Evolutionary conservation across 2,113 vertebrate genomes (phyloP), one percentile per base, ranked within the genome.

Genomic region (Microcebus tavaratra): DNA sequence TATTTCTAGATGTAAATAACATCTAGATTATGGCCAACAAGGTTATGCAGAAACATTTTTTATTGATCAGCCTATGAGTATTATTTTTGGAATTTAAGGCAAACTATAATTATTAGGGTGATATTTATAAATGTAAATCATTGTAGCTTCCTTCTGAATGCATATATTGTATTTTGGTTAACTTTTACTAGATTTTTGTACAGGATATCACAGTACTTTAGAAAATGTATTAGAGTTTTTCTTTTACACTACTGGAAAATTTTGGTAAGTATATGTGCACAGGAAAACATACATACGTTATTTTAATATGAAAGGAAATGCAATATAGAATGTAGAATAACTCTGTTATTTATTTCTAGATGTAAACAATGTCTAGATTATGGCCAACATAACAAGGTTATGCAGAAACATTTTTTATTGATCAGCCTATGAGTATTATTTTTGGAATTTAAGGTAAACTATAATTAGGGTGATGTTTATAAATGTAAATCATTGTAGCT

Each of bases 241-340:
- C 8, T 45, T 8, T 72, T 67, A 79, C 76, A 36, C 53, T 88
- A 59, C 34, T 67, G 10, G 65, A 63, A 83, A 73, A 76, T 61
- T 39, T 81, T 36, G 25, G 34, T 84, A 14, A n/a, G 14, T 72
- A 2, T 29, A 31, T 79, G 27, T 86, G 5, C 63, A 94, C 10
- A 27, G 53, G n/a, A 63, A 81, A 15, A 97, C 45, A 81, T 89
- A 48, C n/a, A 31, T 48, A 27, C 7, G 45, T 50, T 67, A 45
- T 79, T 85, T 86, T 94, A 70, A 95, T 88, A 68, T 48, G 20
- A 96, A 82, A 91, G n/a, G 36, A 79, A 90, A 72, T 84, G 15
- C 57, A 91, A 90, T n/a, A 13, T 59, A 72, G 27, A 90, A 42
- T 7, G 45, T 13, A 79, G 27, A 94, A 15, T 75, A 75, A 75